phyloP scores from a whole-genome alignment of 2,113 vertebrate species.

The Amazona guildingii region DNA sequence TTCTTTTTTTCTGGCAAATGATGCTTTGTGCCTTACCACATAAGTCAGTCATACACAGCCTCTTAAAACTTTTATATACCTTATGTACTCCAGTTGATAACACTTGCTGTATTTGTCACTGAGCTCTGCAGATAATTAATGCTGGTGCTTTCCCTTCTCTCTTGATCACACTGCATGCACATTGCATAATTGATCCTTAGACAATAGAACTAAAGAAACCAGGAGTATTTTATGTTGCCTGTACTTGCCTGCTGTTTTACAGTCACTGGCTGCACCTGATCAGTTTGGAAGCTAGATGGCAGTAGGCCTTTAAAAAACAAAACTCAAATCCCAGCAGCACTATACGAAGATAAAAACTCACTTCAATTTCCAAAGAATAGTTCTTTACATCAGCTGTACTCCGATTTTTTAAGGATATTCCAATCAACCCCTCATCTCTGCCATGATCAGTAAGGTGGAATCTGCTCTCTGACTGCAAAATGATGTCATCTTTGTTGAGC shows the following conservation, averaged over 20 bases:
- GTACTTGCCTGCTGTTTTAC: background rate
- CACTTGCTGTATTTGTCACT: background rate
- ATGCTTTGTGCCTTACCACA: background rate
- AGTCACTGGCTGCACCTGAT: background rate
- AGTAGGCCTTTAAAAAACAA: background rate
- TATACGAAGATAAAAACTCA: conserved; percentile 34
- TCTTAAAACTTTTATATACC: background rate
- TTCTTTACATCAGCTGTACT: conserved; percentile 73
- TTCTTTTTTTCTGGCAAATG: background rate
- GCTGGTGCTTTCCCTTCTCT: background rate
- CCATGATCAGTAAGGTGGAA: conserved; percentile 55
- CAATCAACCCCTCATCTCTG: conserved; percentile 55
- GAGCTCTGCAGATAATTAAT: background rate
- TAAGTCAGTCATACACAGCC: background rate
- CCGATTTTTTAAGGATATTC: conserved; percentile 74
- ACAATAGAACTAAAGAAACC: background rate
- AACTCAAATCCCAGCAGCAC: background rate
- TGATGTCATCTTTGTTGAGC: conserved; percentile 71
- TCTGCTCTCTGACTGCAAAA: conserved; percentile 77
- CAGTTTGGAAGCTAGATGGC: background rate
- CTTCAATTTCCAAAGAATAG: conserved; percentile 79
- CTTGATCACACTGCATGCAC: background rate
- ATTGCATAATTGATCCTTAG: background rate
- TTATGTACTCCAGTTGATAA: background rate
- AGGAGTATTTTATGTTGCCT: background rate